Base-by-base conservation (phyloP, 2,888 invertebrate species). In the Alsophila aescularia region DNA sequence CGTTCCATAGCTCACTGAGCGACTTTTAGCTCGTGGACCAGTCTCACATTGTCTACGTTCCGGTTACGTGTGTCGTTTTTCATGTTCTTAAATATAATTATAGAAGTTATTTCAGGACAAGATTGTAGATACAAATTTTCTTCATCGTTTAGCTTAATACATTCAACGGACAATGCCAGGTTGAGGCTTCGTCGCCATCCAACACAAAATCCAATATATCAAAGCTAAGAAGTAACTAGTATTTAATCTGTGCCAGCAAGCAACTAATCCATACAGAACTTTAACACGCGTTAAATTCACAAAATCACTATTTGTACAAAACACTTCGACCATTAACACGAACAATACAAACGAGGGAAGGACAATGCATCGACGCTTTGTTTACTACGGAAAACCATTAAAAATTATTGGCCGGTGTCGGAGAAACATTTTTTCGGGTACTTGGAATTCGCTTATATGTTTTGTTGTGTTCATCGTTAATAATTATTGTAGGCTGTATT, bases 361-460 rank as follows among this genome's bases (percentile, higher is more conserved):
- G 73, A 87, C 83, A 85, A 84, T 79, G 73, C 72, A 66, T 63
- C 55, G 42, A 52, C 50, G 66, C 73, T 75, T 89, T 90, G 87
- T 89, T 87, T 84, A 76, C 71, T 60, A 73, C 71, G 73, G 75
- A 79, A 81, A 83, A 87, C 87, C 89, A 89, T 89, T 89, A 87
- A 81, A 85, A 58, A 66, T 87, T 85, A 86, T 85, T 79, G 79
- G 73, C 74, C 68, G 55, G 64, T 62, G 64, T 53, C 60, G 67
- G 52, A 67, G 72, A 73, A 75, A 79, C 66, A 71, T 61, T 62
- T 67, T 70, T 78, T 83, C 77, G 69, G 66, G 62, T 86, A 86
- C 84, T 67, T n/a, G 68, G 87, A 88, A 86, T 73, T 74, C 45
- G 49, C 61, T 61, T 60, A 62, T 64, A 59, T 66, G 60, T 63